Evolutionary conservation across 1,140 invertebrate genomes (phyloP).

Genomic region (Dinoponera quadriceps): DNA sequence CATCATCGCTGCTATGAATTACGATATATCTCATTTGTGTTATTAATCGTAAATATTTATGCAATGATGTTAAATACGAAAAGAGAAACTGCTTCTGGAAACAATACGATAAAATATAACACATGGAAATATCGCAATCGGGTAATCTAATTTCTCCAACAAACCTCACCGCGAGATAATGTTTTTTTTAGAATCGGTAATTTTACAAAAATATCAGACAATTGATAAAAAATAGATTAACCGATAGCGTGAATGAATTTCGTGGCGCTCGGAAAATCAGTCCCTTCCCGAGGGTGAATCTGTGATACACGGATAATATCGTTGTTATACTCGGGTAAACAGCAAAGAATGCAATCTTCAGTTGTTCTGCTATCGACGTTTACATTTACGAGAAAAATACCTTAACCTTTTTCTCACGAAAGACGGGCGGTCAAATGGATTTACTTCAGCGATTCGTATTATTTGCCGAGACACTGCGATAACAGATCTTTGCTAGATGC

Average conservation of each 20-base stretch:
- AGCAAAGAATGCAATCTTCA: constrained; percentile 51
- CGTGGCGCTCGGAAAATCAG: neutral
- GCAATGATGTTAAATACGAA: too few relatives aligned
- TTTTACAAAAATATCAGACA: neutral
- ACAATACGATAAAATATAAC: too few relatives aligned
- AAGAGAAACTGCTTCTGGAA: too few relatives aligned
- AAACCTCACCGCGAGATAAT: neutral
- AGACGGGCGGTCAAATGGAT: constrained; percentile 43
- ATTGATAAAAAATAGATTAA: neutral
- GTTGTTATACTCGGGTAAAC: constrained; percentile 52
- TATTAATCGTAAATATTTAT: too few relatives aligned
- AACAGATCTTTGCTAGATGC: constrained; percentile 12
- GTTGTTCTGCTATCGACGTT: constrained; percentile 61
- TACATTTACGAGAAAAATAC: constrained; percentile 57
- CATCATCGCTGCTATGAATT: too few relatives aligned
- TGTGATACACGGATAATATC: constrained; percentile 43
- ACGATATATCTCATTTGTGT: too few relatives aligned
- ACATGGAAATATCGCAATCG: too few relatives aligned
- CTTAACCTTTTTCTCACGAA: constrained; percentile 35
- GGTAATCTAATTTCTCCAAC: too few relatives aligned
- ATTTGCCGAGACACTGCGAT: constrained; percentile 44
- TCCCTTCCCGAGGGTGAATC: constrained; percentile 17
- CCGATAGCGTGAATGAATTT: neutral
- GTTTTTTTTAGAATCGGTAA: neutral
- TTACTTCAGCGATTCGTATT: constrained; percentile 48